Evolutionary conservation across 1,140 invertebrate species (phyloP), one percentile per base, ranked within the genome.

Genomic region (Neuroterus valhalla): DNA sequence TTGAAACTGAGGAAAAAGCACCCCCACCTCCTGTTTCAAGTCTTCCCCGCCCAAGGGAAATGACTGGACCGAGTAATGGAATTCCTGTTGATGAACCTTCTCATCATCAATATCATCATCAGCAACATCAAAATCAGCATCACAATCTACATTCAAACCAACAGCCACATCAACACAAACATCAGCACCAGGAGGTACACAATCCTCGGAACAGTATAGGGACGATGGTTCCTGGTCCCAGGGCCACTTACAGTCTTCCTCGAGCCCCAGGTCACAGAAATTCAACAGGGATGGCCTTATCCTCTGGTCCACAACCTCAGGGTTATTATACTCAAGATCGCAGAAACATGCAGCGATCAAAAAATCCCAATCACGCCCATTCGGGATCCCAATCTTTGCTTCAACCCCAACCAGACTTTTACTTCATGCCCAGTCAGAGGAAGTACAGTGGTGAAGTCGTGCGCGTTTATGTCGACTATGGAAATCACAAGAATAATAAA

Each of bases 401-500:
- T 0, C 80, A 82, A 17, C 77, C 79, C 0, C 92, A 94, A 76
- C 95, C 96, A 0, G 96, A 98, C 88, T 98, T 98, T 88, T 98
- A 98, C 88, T 98, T 98, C 86, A 97, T 98, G 96, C 96, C 96
- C 15, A 97, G 96, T 42, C 96, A 98, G 83, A 90, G 96, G 67
- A 97, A 97, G 87, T 97, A 97, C 89, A 96, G 96, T 78, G 96
- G 96, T 72, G 96, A 97, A 91, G 94, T 96, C 1, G 96, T 98
- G n/a, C 91, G 96, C 76, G 96, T 97, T 5, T 97, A 96, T 87
- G 96, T 97, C 1, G 95, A 96, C 86, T 95, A 96, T 83, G 87
- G 83, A 15, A 89, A 87, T 76, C 86, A 88, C 69, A 81, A 86
- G 72, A 75, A 82, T 31, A 88, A 88, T 31, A 88, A 88, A 71